Evolutionary conservation across 2,888 invertebrate species (phyloP).

Genomic region (Drosophila pegasa): DNA sequence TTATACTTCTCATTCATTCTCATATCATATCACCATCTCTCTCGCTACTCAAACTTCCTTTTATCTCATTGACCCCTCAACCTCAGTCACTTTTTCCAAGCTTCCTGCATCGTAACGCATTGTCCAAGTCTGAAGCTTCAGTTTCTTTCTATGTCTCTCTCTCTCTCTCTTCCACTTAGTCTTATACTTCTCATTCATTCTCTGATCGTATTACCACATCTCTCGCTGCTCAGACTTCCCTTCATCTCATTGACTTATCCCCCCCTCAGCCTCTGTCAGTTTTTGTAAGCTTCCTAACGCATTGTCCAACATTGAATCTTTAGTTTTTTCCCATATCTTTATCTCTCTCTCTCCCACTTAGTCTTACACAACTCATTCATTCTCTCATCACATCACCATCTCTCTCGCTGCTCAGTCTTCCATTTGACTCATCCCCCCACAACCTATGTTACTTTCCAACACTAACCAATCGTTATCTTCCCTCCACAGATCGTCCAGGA

Average conservation of each 20-base stretch:
- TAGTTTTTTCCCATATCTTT: too few species aligned
- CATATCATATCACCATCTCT: neutral
- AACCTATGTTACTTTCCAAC: constrained; percentile 9
- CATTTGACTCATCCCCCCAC: too few species aligned
- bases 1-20: neutral
- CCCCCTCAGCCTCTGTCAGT: too few species aligned
- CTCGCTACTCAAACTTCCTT: neutral
- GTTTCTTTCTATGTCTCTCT: too few species aligned
- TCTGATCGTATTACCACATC: too few species aligned
- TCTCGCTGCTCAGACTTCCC: neutral
- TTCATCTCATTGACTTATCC: neutral
- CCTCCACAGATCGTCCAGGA: constrained; percentile 96
- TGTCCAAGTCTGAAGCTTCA: too few species aligned
- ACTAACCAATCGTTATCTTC: constrained; percentile 27
- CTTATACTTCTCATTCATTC: too few species aligned
- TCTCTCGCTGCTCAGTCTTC: too few species aligned
- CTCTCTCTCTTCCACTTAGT: too few species aligned
- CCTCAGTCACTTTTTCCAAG: too few species aligned
- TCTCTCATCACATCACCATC: neutral
- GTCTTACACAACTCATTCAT: neutral
- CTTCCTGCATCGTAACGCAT: too few species aligned
- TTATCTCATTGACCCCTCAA: neutral
- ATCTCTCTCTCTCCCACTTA: neutral
- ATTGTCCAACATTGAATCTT: too few species aligned
- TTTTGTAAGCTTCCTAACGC: neutral